These are phyloP conservation scores for Decapterus maruadsi DNA, from an alignment of 2,797 vertebrate genomes.

Conservation along the genomic window DNA sequence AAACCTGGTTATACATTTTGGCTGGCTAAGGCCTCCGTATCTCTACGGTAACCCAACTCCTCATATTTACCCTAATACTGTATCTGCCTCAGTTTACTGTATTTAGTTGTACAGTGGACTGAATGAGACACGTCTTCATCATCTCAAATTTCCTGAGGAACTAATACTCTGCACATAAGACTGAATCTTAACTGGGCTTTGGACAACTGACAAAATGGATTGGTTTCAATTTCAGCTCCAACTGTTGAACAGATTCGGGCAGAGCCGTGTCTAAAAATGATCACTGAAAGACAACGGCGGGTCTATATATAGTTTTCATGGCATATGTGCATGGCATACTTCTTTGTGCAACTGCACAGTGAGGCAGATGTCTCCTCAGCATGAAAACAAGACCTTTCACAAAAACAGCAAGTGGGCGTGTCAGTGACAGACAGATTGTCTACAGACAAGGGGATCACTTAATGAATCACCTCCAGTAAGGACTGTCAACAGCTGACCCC, in stretches of 20 bases:
- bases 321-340: constrained; percentile 65
- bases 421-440: constrained; percentile 65
- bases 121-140: constrained; percentile 23
- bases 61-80: constrained; percentile 16
- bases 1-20: constrained; percentile 4
- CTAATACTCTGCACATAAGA: constrained; percentile 18
- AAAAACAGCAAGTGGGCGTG: constrained; percentile 57
- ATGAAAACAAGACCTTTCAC: constrained; percentile 69
- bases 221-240: constrained; percentile 31
- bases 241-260: constrained; percentile 4
- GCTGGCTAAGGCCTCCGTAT: not conserved
- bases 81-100: constrained; percentile 19
- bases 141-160: constrained; percentile 1
- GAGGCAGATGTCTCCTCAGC: constrained; percentile 77
- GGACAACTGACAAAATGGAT: constrained; percentile 28
- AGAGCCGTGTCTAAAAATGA: constrained; percentile 3
- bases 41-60: not conserved
- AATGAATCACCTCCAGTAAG: constrained; percentile 63
- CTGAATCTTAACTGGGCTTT: constrained; percentile 13
- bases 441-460: constrained; percentile 45
- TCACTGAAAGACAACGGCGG: constrained; percentile 37
- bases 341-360: constrained; percentile 61
- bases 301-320: constrained; percentile 61
- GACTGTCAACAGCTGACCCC: constrained; percentile 51
- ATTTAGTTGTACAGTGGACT: constrained; percentile 4